phyloP scores from a whole-genome alignment of 1,140 invertebrate species.

The Gonioctena quinquepunctata region DNA sequence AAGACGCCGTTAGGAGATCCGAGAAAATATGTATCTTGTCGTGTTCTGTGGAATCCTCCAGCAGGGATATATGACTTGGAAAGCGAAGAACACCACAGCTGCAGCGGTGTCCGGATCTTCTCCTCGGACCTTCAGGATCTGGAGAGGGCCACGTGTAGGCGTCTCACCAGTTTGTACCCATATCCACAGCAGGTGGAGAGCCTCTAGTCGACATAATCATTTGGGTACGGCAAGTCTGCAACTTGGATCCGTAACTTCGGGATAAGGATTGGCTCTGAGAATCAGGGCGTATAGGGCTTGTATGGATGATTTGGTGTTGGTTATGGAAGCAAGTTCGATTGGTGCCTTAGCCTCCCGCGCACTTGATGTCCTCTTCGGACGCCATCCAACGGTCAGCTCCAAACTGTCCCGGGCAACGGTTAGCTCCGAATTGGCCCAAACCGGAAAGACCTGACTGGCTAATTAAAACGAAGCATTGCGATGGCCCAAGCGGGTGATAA shows the following conservation, averaged over 20 bases:
- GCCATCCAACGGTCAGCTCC: no score
- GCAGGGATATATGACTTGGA: constrained; percentile 66
- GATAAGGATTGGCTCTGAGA: constrained; percentile 79
- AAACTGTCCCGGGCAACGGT: no score
- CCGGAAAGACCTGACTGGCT: constrained; percentile 78
- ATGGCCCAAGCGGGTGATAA: constrained; percentile 70
- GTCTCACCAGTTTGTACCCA: constrained; percentile 70
- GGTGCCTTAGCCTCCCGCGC: no score
- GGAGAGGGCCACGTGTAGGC: constrained; percentile 40
- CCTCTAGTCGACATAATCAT: constrained; percentile 88
- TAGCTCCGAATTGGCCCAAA: constrained; percentile 85
- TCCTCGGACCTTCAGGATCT: constrained; percentile 9
- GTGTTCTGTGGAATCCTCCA: no score
- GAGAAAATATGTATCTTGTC: no score
- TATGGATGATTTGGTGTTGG: no score
- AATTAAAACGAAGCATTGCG: constrained; percentile 89
- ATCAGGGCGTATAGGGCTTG: no score
- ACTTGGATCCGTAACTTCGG: constrained; percentile 79
- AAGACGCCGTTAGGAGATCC: no score
- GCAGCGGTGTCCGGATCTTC: constrained; percentile 62
- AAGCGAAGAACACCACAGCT: constrained; percentile 73
- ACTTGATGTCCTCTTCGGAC: no score
- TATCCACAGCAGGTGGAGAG: constrained; percentile 85
- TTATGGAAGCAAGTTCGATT: no score
- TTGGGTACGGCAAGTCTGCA: constrained; percentile 84